These are phyloP conservation scores for Brachionus rotundiformis DNA, from an alignment of 1,140 invertebrate species.

Conservation along the genomic window DNA sequence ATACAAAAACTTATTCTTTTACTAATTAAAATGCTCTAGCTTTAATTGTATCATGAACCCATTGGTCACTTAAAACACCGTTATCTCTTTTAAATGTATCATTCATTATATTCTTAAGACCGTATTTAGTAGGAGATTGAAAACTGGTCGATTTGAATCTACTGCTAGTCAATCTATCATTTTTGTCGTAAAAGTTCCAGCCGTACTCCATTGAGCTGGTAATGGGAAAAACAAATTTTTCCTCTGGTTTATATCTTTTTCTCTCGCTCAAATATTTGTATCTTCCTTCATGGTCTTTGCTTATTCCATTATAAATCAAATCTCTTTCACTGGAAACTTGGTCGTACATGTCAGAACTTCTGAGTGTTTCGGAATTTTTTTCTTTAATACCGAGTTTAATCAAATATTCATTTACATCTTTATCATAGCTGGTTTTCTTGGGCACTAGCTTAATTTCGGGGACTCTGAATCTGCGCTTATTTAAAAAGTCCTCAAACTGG, in stretches of 20 bases:
- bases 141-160: conserved; percentile 31
- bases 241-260: conserved; percentile 42
- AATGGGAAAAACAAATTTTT: conserved; percentile 46
- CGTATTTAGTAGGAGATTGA: conserved; percentile 18
- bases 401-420: conserved; percentile 18
- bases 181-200: conserved; percentile 44
- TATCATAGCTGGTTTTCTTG: not conserved
- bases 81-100: conserved; percentile 18
- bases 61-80: conserved; percentile 27
- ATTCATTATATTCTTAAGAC: conserved; percentile 36
- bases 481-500: conserved; percentile 2
- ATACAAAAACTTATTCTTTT: not conserved
- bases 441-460: not conserved
- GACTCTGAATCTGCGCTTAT: not conserved
- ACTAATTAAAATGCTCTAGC: not conserved
- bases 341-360: conserved; percentile 47
- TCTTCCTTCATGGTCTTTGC: conserved; percentile 51
- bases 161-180: conserved; percentile 29
- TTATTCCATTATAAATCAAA: conserved; percentile 52
- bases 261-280: conserved; percentile 52
- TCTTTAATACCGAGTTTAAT: conserved; percentile 34
- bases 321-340: not conserved
- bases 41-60: conserved; percentile 32
- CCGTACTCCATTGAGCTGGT: conserved; percentile 51
- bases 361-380: not conserved